phyloP scores from a whole-genome alignment of 2,888 invertebrate species.

The Eristalis arbustorum region DNA sequence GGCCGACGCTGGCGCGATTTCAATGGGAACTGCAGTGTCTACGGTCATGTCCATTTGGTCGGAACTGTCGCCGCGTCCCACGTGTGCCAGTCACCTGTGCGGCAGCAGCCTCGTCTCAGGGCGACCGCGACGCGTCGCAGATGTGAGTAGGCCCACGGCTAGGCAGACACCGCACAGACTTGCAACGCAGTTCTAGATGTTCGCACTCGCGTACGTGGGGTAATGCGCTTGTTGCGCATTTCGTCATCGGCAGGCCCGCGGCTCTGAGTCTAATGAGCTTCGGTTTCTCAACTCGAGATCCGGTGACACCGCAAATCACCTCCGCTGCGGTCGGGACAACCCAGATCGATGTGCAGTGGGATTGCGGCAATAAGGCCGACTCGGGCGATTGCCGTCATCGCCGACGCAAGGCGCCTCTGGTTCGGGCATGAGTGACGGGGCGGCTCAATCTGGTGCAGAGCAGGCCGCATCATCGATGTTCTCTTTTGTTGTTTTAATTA shows the following conservation, averaged over 20 bases:
- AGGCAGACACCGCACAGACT: constrained; percentile 63
- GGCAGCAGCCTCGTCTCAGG: constrained; percentile 59
- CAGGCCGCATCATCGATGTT: not conserved
- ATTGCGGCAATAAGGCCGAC: constrained; percentile 48
- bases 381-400: constrained; percentile 29
- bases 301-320: constrained; percentile 59
- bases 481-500: not conserved
- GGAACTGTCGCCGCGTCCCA: constrained; percentile 59
- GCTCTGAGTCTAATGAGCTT: constrained; percentile 25
- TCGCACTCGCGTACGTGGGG: constrained; percentile 39
- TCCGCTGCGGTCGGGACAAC: constrained; percentile 32
- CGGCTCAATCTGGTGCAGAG: constrained; percentile 9
- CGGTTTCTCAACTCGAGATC: constrained; percentile 55
- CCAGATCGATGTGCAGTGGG: constrained; percentile 47
- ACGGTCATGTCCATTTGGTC: constrained; percentile 39
- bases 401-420: constrained; percentile 12
- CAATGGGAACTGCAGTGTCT: not conserved
- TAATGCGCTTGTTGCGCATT: not conserved
- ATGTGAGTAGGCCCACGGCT: not conserved
- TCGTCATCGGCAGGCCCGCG: not conserved
- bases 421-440: not conserved
- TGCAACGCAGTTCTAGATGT: constrained; percentile 28
- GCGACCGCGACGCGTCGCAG: not conserved
- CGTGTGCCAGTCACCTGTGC: constrained; percentile 58
- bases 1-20: not conserved